Percentiles rank a stretch among this genome's conserved stretches.
Conservation (phyloP, 1,140 invertebrate species). For the Caenorhabditis brenneri region DNA sequence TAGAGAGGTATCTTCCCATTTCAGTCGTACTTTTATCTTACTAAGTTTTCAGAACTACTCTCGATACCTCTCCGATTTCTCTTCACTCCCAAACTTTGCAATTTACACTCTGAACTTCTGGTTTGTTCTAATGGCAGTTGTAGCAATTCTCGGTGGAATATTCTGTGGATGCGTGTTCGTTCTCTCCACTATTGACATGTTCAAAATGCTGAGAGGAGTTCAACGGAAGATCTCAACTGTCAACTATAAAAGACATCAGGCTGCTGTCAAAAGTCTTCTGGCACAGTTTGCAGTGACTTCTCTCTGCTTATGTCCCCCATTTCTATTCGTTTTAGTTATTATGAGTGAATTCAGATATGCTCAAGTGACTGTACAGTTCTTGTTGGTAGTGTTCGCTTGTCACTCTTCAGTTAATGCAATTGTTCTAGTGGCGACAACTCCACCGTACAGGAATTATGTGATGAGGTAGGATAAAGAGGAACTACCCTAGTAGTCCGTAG, state of each 20-base stretch:
- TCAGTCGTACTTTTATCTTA: background rate
- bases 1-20: background rate
- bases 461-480: background rate
- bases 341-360: background rate
- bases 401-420: background rate
- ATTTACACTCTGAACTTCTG: background rate
- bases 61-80: background rate
- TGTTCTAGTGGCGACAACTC: background rate
- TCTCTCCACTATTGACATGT: background rate
- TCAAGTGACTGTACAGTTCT: background rate
- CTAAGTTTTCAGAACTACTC: background rate
- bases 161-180: background rate
- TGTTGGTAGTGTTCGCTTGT: background rate
- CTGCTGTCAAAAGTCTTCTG: background rate
- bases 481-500: no score
- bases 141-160: background rate
- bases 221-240: background rate
- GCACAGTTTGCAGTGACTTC: background rate
- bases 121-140: background rate
- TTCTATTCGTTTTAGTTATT: background rate
- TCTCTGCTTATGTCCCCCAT: background rate
- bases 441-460: background rate
- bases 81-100: background rate
- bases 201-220: background rate
- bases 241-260: background rate